Base-by-base conservation (phyloP, 2,797 vertebrate species). In the Sebastes melanostomus region DNA sequence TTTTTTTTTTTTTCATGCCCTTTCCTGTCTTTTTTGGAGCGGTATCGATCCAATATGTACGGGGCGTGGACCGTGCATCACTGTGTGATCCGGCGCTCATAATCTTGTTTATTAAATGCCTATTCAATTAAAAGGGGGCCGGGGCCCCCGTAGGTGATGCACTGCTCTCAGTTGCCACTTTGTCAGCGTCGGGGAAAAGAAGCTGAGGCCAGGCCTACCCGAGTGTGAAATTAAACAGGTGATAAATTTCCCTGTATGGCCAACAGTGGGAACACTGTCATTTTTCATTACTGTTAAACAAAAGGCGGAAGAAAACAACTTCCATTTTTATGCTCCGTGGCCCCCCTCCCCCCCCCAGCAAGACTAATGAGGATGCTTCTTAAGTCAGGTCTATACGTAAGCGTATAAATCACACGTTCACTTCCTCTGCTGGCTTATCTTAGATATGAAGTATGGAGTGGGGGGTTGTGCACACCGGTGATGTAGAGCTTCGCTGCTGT, bases 141-240 rank as follows among this genome's bases (percentile, higher is more conserved):
- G 9, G 52, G 61, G 6, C 84, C 80, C 77, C 92, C 55, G 68
- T 73, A 79, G 93, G 91, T 95, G 93, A 94, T 91, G 85, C 92
- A 90, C 88, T 82, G 79, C 89, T 91, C 87, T 88, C 83, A 85
- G 90, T 78, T 74, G 80, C 91, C 77, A 92, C 93, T 95, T 93
- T 94, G 93, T 95, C 94, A 94, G 92, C 91, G 95, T 95, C 93
- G 81, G 87, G 87, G 82, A 90, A 86, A 88, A 84, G 92, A 89
- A 89, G 93, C 91, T 90, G 90, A 94, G 93, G 92, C 93, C 92
- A 91, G 90, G 89, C 79, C 83, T 90, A 88, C 86, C 93, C 84
- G 85, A 94, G 94, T 94, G 95, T 96, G 96, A 97, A 97, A 97
- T 96, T 94, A 96, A 97, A 96, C 94, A 95, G 93, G 94, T 87